Evolutionary conservation across 2,113 vertebrate genomes (phyloP).

Genomic region (Trogon surrucura): DNA sequence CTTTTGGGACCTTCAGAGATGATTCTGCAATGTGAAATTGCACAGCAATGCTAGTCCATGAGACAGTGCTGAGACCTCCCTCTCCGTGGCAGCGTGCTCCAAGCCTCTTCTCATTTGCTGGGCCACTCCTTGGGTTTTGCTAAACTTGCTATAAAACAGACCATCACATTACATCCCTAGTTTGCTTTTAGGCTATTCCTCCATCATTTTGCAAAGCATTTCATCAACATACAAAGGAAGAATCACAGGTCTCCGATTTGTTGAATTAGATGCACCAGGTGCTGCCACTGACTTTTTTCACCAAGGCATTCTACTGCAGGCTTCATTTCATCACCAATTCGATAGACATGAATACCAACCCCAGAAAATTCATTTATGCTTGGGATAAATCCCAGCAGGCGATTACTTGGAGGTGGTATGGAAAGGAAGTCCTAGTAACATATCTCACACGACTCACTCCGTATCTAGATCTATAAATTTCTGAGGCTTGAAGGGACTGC

Average conservation of each 20-base stretch:
- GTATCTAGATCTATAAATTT: neutral
- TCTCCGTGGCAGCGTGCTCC: fast-evolving
- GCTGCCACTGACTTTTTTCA: neutral
- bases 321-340: neutral
- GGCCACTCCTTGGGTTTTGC: neutral
- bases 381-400: neutral
- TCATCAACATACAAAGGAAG: neutral
- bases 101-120: neutral
- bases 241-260: neutral
- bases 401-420: neutral
- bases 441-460: neutral
- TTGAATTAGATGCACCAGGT: neutral
- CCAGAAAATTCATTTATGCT: neutral
- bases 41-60: neutral
- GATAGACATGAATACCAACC: neutral
- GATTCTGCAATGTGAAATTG: neutral
- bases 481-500: neutral
- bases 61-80: neutral
- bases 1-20: neutral
- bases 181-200: neutral
- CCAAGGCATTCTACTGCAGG: neutral
- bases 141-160: neutral
- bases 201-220: neutral
- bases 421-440: neutral
- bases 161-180: neutral